These are phyloP conservation scores for Drosophila peninsularis DNA, from an alignment of 2,888 invertebrate genomes.

Conservation along the genomic window DNA sequence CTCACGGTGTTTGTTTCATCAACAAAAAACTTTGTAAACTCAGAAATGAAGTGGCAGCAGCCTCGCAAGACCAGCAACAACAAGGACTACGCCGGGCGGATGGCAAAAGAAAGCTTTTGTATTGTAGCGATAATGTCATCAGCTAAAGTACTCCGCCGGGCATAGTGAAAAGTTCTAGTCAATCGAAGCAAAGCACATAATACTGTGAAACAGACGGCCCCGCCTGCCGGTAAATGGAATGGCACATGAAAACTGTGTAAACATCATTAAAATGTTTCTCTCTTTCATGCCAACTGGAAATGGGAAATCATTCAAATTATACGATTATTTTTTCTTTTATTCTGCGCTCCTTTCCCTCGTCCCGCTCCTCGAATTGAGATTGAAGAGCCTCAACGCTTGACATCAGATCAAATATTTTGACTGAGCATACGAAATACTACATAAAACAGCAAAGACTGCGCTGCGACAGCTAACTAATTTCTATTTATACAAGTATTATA, in stretches of 20 bases:
- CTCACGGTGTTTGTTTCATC: constrained; percentile 38
- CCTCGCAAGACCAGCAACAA: constrained; percentile 16
- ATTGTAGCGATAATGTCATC: constrained; percentile 74
- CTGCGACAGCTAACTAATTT: constrained; percentile 51
- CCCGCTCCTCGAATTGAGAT: constrained; percentile 23
- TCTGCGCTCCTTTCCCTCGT: not conserved
- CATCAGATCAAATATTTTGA: constrained; percentile 54
- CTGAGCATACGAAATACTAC: not conserved
- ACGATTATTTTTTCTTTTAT: constrained; percentile 19
- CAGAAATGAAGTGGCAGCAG: constrained; percentile 46
- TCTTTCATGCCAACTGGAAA: constrained; percentile 42
- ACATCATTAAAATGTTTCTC: constrained; percentile 72
- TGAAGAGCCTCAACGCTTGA: constrained; percentile 36
- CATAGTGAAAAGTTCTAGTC: constrained; percentile 75
- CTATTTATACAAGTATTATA: not conserved
- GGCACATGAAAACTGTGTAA: constrained; percentile 57
- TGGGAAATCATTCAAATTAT: constrained; percentile 70
- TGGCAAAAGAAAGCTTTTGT: constrained; percentile 62
- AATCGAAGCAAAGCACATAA: constrained; percentile 73
- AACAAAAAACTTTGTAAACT: constrained; percentile 50
- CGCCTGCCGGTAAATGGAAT: constrained; percentile 35
- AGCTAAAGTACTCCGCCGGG: constrained; percentile 76
- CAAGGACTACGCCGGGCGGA: not conserved
- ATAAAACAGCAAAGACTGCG: constrained; percentile 26
- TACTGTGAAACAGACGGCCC: constrained; percentile 25